Conservation (phyloP, 2,888 invertebrate species). For the Caradrina clavipalpis region DNA sequence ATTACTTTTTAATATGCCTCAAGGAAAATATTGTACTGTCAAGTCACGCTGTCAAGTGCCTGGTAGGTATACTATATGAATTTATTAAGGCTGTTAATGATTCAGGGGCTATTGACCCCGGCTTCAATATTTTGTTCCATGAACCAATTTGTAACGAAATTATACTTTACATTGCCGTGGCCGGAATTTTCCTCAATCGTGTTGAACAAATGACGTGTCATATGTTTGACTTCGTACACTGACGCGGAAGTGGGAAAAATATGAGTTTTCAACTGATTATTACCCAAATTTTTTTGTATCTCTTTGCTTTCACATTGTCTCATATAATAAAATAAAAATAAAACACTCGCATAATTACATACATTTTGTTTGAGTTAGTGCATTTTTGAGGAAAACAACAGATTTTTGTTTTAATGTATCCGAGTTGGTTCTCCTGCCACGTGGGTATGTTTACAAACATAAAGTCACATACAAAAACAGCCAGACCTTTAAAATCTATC, state of each 20-base stretch:
- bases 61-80: constrained; percentile 12
- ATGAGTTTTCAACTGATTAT: neutral
- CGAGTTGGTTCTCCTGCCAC: too few species aligned
- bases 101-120: constrained; percentile 24
- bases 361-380: too few species aligned
- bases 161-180: neutral
- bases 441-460: too few species aligned
- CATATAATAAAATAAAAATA: too few species aligned
- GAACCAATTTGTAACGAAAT: constrained; percentile 37
- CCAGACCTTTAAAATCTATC: too few species aligned
- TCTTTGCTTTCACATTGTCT: too few species aligned
- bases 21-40: constrained; percentile 20
- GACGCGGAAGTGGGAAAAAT: neutral
- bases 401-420: too few species aligned
- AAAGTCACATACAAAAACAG: too few species aligned
- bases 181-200: constrained; percentile 28
- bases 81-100: constrained; percentile 43
- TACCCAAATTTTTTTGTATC: neutral
- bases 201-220: constrained; percentile 9
- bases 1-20: constrained; percentile 27
- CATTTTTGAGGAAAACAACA: too few species aligned
- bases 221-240: constrained; percentile 2
- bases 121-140: constrained; percentile 42
- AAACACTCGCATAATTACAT: too few species aligned
- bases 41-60: constrained; percentile 32